Conservation (phyloP, 2,113 vertebrate genomes). For the Cygnus buccinator region DNA sequence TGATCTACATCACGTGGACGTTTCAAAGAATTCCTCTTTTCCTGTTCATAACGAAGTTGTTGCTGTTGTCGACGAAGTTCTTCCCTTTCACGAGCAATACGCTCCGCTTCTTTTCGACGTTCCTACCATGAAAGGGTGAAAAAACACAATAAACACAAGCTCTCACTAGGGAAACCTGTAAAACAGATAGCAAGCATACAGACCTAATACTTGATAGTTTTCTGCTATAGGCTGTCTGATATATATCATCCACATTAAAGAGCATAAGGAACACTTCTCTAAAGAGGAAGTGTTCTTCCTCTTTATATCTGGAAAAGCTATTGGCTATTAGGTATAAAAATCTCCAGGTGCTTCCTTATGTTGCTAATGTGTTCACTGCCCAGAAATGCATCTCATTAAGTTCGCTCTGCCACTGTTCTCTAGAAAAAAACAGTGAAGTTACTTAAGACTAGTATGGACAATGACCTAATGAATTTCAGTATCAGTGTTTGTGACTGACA, state of each 20-base stretch:
- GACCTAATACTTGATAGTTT: not conserved
- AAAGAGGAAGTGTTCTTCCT: no score
- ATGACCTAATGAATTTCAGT: not conserved
- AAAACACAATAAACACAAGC: not conserved
- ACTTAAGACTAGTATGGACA: not conserved
- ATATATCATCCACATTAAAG: not conserved
- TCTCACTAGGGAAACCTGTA: not conserved
- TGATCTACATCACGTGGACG: conserved; percentile 93
- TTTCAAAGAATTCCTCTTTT: conserved; percentile 94
- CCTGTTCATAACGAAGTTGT: conserved; percentile 97
- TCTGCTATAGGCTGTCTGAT: not conserved
- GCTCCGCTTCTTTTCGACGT: conserved; percentile 93
- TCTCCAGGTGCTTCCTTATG: not conserved
- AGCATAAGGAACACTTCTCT: not conserved
- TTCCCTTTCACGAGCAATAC: conserved; percentile 92
- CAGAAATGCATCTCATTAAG: not conserved
- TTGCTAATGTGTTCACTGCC: not conserved
- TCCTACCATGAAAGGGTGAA: conserved; percentile 77
- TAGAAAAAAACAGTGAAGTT: not conserved
- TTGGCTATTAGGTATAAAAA: accelerated
- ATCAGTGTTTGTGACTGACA: not conserved
- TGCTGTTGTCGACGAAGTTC: conserved; percentile 95
- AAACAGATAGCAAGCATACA: not conserved
- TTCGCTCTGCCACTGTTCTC: not conserved
- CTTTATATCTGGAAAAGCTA: not conserved